phyloP scores from a whole-genome alignment of 1,140 invertebrate genomes.

The Propsilocerus akamusi region DNA sequence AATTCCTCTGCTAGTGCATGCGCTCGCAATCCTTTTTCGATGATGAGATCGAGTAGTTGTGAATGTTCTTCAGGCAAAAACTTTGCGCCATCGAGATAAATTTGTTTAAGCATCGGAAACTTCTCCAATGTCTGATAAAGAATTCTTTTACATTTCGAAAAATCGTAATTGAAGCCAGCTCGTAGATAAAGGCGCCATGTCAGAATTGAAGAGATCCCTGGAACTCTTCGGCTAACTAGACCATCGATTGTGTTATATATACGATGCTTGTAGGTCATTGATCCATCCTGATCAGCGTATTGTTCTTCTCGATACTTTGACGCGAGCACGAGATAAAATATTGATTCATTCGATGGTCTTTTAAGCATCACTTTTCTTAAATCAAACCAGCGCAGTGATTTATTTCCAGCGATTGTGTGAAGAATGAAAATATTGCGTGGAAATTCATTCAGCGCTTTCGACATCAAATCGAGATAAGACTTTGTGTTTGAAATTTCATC shows the following conservation, averaged over 20 bases:
- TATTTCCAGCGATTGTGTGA: constrained; percentile 9
- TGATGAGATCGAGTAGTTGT: constrained; percentile 46
- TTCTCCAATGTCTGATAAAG: neutral
- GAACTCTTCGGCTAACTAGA: neutral
- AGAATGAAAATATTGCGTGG: constrained; percentile 36
- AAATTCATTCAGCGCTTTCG: constrained; percentile 25
- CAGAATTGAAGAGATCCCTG: neutral
- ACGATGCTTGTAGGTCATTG: neutral
- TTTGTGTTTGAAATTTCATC: constrained; percentile 12
- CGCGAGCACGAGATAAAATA: neutral
- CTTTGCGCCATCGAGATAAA: constrained; percentile 31
- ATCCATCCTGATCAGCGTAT: neutral
- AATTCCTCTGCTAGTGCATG: constrained; percentile 51
- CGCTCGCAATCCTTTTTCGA: constrained; percentile 46
- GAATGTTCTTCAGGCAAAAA: constrained; percentile 29
- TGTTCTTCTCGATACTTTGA: neutral
- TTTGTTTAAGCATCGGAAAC: neutral
- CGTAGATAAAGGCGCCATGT: neutral
- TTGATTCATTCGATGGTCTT: neutral
- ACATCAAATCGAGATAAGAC: constrained; percentile 16
- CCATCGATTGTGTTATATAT: neutral
- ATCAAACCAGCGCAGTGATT: neutral
- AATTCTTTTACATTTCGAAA: neutral
- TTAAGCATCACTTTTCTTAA: neutral
- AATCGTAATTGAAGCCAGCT: neutral